Base-by-base conservation (phyloP, 2,797 vertebrate species). In the Bradypus variegatus region DNA sequence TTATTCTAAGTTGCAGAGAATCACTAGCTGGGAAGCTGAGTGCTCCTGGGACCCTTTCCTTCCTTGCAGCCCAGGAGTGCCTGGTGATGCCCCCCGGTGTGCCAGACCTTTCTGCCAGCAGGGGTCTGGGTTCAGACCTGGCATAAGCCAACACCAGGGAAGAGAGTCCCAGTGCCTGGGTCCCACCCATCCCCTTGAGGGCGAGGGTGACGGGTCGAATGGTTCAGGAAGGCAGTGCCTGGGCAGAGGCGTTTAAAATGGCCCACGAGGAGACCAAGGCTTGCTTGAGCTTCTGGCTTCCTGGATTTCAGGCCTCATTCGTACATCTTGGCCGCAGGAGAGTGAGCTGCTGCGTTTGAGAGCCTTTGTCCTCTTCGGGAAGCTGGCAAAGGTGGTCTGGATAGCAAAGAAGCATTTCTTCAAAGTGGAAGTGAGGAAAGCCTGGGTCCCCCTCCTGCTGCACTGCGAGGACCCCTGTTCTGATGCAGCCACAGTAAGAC, bases 401-500 rank as follows among this genome's bases (percentile, higher is more conserved):
- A 50, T 89, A 25, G 92, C 93, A 75, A 94, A 93, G 95, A 95
- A 81, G 75, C 92, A 38, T 9, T 93, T 96, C 85, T 96, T 96
- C 92, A 93, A 92, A 21, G 84, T 60, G 36, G 92, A 96, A 12
- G 92, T 96, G 88, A 95, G 83, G 93, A 93, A 50, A 29, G 94
- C 92, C 84, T 96, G 96, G 94, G 45, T 96, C 1, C 31, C 95
- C 2, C 95, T 96, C 36, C 31, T 96, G 83, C 94, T 96, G 70
- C 96, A 96, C 81, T 95, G 95, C 83, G 94, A 89, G 94, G 96
- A 96, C 88, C 94, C 95, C 60, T 95, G 90, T 67, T n/a, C 75
- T 0, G 45, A 83, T 0, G 21, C 86, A 0, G 94, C 96, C 45
- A 82, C 55, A 31, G 95, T 96, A 62, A 95, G 95, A 45, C 2